Evolutionary conservation across 2,888 invertebrate genomes (phyloP).

Genomic region (Thysanoteuthis rhombus): DNA sequence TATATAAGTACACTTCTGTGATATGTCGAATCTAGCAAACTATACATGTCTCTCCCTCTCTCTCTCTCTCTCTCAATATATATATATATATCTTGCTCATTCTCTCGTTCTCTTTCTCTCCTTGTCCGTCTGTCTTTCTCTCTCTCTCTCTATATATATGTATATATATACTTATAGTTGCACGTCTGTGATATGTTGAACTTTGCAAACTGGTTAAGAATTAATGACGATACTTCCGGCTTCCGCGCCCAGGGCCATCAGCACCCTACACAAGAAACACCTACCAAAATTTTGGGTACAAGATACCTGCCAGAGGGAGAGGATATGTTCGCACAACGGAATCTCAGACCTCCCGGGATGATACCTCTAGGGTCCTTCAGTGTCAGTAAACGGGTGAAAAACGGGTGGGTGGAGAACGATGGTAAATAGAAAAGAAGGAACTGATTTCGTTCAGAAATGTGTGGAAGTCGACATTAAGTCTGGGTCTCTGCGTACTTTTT

Average conservation of each 20-base stretch:
- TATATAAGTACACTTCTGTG: no score
- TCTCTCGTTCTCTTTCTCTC: background rate
- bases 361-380: background rate
- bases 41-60: no score
- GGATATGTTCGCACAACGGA: background rate
- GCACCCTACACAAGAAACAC: background rate
- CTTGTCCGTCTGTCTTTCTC: no score
- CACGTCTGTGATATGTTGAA: background rate
- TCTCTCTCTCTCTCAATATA: no score
- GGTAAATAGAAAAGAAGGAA: background rate
- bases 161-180: background rate
- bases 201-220: background rate
- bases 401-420: background rate
- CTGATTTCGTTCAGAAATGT: background rate
- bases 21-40: no score
- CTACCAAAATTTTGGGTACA: background rate
- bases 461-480: background rate
- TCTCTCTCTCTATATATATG: background rate
- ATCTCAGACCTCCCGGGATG: slow-evolving; percentile 12
- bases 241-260: background rate
- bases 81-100: no score
- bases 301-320: background rate
- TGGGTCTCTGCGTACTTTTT: background rate
- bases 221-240: background rate
- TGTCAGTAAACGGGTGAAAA: background rate